Conservation (phyloP, 2,113 vertebrate genomes). For the Gopherus evgoodei region DNA sequence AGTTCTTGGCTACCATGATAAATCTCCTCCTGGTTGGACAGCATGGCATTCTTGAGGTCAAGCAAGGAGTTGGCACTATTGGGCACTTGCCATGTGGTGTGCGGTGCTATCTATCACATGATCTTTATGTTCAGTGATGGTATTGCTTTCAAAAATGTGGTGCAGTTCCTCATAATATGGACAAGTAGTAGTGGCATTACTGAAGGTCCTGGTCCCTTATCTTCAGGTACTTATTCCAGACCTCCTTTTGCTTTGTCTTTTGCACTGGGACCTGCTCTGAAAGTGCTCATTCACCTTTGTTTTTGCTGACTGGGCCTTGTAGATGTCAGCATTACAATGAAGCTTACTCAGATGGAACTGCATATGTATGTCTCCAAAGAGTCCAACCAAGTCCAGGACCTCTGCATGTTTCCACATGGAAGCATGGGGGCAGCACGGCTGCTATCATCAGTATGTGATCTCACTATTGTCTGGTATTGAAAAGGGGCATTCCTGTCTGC, state of each 20-base stretch:
- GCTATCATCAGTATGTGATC: neutral
- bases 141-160: neutral
- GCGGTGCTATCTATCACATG: no score
- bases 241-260: neutral
- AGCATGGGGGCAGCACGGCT: no score
- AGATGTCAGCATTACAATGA: neutral
- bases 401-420: neutral
- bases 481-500: neutral
- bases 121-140: no score
- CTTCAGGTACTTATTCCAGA: neutral
- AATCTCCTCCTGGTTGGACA: neutral
- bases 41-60: neutral
- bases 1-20: neutral
- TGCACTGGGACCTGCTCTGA: neutral
- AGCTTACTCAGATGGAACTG: neutral
- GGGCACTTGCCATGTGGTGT: no score
- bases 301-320: neutral
- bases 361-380: neutral
- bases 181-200: neutral
- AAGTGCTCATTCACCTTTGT: neutral
- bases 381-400: neutral
- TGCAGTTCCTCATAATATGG: fast-evolving
- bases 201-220: neutral
- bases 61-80: neutral
- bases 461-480: neutral